Percentiles rank a stretch among this genome's conserved stretches.
phyloP scores from a whole-genome alignment of 1,140 invertebrate genomes.

The Aradophagus sp. region DNA sequence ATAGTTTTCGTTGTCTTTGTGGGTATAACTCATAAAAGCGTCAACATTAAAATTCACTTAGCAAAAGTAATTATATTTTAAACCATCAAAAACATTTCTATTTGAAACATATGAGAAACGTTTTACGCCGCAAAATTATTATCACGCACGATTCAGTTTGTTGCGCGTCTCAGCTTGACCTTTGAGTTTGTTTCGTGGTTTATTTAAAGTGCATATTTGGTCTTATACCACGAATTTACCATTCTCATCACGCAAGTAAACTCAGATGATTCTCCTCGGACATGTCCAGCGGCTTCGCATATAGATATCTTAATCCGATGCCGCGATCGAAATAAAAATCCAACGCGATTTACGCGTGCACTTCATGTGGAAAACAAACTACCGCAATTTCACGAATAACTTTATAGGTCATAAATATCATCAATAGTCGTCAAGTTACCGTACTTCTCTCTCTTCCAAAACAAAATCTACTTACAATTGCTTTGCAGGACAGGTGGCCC shows the following conservation, averaged over 20 bases:
- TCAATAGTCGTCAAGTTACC: too few relatives aligned
- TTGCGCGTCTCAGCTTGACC: slow-evolving; percentile 50
- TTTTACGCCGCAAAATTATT: too few relatives aligned
- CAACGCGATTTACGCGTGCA: slow-evolving; percentile 49
- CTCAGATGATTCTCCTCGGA: slow-evolving; percentile 61
- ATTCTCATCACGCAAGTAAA: slow-evolving; percentile 64
- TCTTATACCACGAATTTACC: slow-evolving; percentile 53
- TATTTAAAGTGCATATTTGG: slow-evolving; percentile 44
- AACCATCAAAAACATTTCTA: too few relatives aligned
- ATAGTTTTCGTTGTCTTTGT: too few relatives aligned
- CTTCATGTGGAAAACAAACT: slow-evolving; percentile 47
- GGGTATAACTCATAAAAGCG: too few relatives aligned
- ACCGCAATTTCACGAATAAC: slow-evolving; percentile 39
- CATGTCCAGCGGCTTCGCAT: slow-evolving; percentile 57
- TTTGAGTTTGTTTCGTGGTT: slow-evolving; percentile 42
- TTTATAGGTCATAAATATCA: slow-evolving; percentile 45
- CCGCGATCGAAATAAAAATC: slow-evolving; percentile 53
- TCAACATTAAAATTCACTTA: too few relatives aligned
- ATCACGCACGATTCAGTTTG: slow-evolving; percentile 34
- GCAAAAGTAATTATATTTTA: too few relatives aligned
- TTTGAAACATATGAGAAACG: too few relatives aligned
- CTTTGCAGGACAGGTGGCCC: too few relatives aligned
- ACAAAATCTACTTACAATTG: too few relatives aligned
- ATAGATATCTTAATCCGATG: slow-evolving; percentile 69
- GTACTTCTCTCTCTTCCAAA: too few relatives aligned